Percentiles rank a stretch among this genome's conserved stretches.
These are phyloP conservation scores for Rhinolophus sinicus DNA, from an alignment of 2,113 vertebrate species.

Conservation along the genomic window DNA sequence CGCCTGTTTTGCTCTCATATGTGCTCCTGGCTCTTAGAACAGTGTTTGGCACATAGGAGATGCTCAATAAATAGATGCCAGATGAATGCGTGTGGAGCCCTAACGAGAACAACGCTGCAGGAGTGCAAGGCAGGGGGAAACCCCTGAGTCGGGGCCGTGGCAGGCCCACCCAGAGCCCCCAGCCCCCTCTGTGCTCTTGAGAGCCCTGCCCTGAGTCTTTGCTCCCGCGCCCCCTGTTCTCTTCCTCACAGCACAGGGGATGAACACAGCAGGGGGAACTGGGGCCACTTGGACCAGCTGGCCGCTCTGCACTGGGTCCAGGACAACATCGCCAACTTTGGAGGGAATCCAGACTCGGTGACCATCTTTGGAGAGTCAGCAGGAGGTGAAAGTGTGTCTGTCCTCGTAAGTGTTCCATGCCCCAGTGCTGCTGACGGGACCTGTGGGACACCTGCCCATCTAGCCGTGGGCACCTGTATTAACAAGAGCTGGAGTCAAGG, in stretches of 20 bases:
- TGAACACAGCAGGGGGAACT: constrained; percentile 89
- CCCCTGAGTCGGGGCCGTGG: background rate
- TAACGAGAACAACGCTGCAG: background rate
- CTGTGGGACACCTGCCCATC: background rate
- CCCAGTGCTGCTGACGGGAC: background rate
- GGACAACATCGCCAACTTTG: constrained; percentile 91
- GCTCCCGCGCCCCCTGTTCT: background rate
- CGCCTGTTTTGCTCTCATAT: background rate
- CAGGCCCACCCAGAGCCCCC: background rate
- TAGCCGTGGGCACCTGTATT: background rate
- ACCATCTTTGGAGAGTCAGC: constrained; percentile 94
- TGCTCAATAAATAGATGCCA: background rate
- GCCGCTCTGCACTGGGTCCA: constrained; percentile 92
- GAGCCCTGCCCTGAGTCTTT: background rate
- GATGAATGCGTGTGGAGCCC: background rate
- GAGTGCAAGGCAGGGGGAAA: background rate
- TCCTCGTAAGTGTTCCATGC: constrained; percentile 84
- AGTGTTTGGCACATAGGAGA: background rate
- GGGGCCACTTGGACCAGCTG: constrained; percentile 92
- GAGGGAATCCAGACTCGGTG: constrained; percentile 90
- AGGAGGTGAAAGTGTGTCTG: constrained; percentile 90
- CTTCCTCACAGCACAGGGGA: constrained; percentile 90
- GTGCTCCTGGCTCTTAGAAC: background rate
- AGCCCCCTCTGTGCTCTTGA: background rate
- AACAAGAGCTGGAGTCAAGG: background rate